Base-by-base conservation (phyloP, 2,113 vertebrate species). In the Ramphastos sulfuratus region DNA sequence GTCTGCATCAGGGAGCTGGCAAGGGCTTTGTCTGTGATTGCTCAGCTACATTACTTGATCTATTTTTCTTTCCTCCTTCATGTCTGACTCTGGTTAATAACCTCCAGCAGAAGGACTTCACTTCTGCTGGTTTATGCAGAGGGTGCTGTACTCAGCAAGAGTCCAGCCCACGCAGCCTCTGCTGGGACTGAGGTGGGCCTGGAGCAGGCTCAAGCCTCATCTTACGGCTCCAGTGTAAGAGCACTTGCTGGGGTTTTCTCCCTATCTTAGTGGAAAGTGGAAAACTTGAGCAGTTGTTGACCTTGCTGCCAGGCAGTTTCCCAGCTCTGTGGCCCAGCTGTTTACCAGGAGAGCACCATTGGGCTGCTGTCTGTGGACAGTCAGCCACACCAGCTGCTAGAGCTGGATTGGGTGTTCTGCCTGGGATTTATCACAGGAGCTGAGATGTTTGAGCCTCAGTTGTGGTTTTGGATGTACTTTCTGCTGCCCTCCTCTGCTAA, bases 91-190 rank as follows among this genome's bases (percentile, higher is more conserved):
- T 39, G 54, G 56, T 2, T 2, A 82, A 78, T 65, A 72, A 71
- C 8, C 33, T 81, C 58, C 66, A 58, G 46, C 42, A 59, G 77
- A 80, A 81, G 73, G 55, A 67, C 44, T 30, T 17, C 0, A 0
- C 11, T 69, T 87, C 42, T 72, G 39, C n/a, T 59, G 35, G 7
- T 60, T 73, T 60, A 31, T 50, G 72, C 54, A 25, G 42, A 33
- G 23, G 6, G 16, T 28, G 4, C 31, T 52, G 1, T 23, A 12
- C 21, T 69, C 28, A 21, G 67, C n/a, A 65, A 8, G 13, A 10
- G 5, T 61, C 7, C 48, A 78, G 81, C 54, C 35, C 2, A 1
- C 0, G 0, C 23, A 31, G 52, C 9, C 18, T 55, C 52, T n/a
- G 46, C 73, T 73, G 81, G 59, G 44, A 4, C 2, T 9, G 79